Conservation (phyloP, 2,888 invertebrate genomes). For the Thera britannica region DNA sequence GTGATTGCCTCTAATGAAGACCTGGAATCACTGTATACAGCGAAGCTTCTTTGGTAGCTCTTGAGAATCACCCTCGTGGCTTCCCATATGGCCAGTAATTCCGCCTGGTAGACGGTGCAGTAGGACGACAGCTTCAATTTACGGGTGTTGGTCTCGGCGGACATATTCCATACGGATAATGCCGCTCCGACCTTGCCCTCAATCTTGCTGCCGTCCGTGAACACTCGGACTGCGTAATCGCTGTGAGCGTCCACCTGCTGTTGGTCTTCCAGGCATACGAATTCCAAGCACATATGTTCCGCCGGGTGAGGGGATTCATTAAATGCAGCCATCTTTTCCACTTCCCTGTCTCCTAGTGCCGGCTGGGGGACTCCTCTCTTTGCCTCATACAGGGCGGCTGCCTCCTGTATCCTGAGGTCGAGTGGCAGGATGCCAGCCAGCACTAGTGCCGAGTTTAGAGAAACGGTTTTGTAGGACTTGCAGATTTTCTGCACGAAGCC, state of each 20-base stretch:
- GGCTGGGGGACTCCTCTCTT: slow-evolving; percentile 8
- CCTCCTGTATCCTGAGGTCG: slow-evolving; percentile 19
- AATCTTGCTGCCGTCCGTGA: no score
- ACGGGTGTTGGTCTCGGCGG: neutral
- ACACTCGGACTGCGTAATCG: no score
- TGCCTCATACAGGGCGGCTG: neutral
- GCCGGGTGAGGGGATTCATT: no score
- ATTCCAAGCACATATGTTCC: no score
- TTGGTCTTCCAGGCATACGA: no score
- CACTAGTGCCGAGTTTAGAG: slow-evolving; percentile 3
- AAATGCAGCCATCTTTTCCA: no score
- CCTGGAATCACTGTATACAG: neutral
- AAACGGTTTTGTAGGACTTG: no score
- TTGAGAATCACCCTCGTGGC: neutral
- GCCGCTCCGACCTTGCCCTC: no score
- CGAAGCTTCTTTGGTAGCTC: neutral
- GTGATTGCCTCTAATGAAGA: neutral
- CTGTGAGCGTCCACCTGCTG: no score
- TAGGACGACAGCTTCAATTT: slow-evolving; percentile 11
- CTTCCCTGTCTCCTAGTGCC: slow-evolving; percentile 2
- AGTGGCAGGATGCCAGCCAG: slow-evolving; percentile 20
- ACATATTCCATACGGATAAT: no score
- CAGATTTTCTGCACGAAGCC: no score
- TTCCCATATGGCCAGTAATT: slow-evolving; percentile 8
- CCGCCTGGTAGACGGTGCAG: slow-evolving; percentile 21